phyloP scores from a whole-genome alignment of 2,888 invertebrate genomes.

The Drosophila greeni region DNA sequence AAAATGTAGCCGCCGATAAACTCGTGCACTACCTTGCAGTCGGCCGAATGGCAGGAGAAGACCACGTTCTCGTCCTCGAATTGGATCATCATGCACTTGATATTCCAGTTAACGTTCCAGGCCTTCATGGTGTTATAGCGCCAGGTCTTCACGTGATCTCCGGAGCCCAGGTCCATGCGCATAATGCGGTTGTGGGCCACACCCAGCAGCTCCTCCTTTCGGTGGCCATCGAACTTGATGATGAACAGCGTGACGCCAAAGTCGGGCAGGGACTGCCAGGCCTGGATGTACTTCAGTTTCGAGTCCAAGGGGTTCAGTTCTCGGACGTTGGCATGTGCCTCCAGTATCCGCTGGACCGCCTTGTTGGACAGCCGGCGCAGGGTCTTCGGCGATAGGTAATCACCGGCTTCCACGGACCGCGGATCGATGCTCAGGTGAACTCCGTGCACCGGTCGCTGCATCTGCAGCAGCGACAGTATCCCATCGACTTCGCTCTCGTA shows the following conservation, averaged over 20 bases:
- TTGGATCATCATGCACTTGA: slow-evolving; percentile 99
- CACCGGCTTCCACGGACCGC: slow-evolving; percentile 89
- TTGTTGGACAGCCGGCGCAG: slow-evolving; percentile 90
- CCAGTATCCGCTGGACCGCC: slow-evolving; percentile 94
- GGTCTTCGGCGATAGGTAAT: slow-evolving; percentile 94
- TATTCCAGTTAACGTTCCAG: slow-evolving; percentile 99
- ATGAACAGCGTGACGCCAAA: slow-evolving; percentile 97
- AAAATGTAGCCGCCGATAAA: slow-evolving; percentile 99
- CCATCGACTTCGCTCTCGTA: slow-evolving; percentile 94
- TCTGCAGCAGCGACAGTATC: slow-evolving; percentile 91
- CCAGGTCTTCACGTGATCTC: slow-evolving; percentile 98
- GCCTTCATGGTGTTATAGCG: slow-evolving; percentile 98
- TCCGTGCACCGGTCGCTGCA: slow-evolving; percentile 91
- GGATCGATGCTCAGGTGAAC: slow-evolving; percentile 85
- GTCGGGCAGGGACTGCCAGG: slow-evolving; percentile 98
- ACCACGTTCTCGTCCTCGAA: slow-evolving; percentile 97
- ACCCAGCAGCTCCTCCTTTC: slow-evolving; percentile 93
- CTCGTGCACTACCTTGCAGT: slow-evolving; percentile 99
- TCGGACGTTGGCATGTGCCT: slow-evolving; percentile 97
- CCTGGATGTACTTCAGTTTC: slow-evolving; percentile 97
- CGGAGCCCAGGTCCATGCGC: slow-evolving; percentile 95
- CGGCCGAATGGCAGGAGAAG: slow-evolving; percentile 96
- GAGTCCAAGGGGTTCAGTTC: slow-evolving; percentile 94
- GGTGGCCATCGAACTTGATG: slow-evolving; percentile 92
- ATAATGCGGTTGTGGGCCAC: slow-evolving; percentile 96